These are phyloP conservation scores for Tortrix viridana DNA, from an alignment of 2,888 invertebrate species.

Conservation along the genomic window DNA sequence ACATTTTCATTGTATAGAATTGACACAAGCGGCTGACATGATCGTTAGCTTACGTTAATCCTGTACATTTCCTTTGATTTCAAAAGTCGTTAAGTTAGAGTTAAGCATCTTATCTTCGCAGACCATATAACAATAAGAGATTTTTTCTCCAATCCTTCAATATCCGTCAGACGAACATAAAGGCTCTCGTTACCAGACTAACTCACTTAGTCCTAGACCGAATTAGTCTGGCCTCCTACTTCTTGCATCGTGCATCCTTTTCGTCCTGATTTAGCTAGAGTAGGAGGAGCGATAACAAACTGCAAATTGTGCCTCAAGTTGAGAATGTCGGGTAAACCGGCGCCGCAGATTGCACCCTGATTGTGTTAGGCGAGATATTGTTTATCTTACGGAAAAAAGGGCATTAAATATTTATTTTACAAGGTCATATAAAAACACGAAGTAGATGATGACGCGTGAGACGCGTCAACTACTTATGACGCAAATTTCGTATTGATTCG, in stretches of 20 bases:
- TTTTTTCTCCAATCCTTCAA: slow-evolving; percentile 1
- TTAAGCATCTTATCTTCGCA: too few species aligned
- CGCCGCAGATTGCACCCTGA: slow-evolving; percentile 4
- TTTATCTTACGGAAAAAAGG: background rate
- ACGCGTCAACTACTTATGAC: too few species aligned
- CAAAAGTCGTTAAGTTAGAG: too few species aligned
- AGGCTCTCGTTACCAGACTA: slow-evolving; percentile 1
- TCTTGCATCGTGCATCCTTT: background rate
- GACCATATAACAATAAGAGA: too few species aligned
- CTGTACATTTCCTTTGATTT: too few species aligned
- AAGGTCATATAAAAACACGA: too few species aligned
- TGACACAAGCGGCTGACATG: too few species aligned
- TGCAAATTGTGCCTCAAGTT: background rate
- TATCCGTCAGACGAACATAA: background rate
- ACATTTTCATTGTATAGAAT: too few species aligned
- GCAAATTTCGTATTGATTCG: too few species aligned
- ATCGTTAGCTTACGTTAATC: too few species aligned
- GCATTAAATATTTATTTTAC: too few species aligned
- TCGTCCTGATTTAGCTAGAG: background rate
- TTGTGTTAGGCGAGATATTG: background rate
- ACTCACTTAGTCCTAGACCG: background rate
- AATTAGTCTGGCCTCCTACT: background rate
- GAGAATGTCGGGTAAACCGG: background rate
- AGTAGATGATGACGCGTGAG: too few species aligned
- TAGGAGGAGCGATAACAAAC: background rate